These are phyloP conservation scores for Calephelis nemesis DNA, from an alignment of 1,140 invertebrate species.

Conservation along the genomic window DNA sequence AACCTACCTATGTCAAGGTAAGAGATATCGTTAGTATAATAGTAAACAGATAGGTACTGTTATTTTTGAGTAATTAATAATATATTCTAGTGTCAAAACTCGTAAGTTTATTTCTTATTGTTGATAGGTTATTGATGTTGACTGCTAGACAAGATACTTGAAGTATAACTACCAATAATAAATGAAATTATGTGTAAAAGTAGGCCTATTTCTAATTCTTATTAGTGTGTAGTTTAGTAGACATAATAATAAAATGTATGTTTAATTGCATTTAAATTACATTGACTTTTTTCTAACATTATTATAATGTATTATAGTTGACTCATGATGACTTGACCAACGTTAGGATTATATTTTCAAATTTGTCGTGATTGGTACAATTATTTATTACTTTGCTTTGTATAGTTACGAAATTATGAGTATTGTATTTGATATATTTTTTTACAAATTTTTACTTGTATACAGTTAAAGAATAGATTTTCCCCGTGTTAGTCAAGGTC, in stretches of 20 bases:
- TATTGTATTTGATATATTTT: slow-evolving; percentile 11
- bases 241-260: background rate
- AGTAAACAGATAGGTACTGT: too few species aligned
- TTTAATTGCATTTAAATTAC: slow-evolving; percentile 14
- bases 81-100: too few species aligned
- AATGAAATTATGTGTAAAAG: too few species aligned
- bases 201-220: too few species aligned
- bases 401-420: background rate
- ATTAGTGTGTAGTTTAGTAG: background rate
- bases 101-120: too few species aligned
- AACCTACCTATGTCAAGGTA: too few species aligned
- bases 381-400: slow-evolving; percentile 2
- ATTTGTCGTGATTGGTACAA: slow-evolving; percentile 1
- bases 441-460: background rate
- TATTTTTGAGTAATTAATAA: too few species aligned
- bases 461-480: background rate
- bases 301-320: background rate
- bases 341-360: background rate
- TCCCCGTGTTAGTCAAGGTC: too few species aligned
- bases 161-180: too few species aligned
- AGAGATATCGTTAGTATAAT: too few species aligned
- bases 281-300: background rate
- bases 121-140: too few species aligned
- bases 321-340: background rate
- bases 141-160: too few species aligned